Conservation (phyloP, 1,140 invertebrate genomes). For the Rhyacophila brunnea region DNA sequence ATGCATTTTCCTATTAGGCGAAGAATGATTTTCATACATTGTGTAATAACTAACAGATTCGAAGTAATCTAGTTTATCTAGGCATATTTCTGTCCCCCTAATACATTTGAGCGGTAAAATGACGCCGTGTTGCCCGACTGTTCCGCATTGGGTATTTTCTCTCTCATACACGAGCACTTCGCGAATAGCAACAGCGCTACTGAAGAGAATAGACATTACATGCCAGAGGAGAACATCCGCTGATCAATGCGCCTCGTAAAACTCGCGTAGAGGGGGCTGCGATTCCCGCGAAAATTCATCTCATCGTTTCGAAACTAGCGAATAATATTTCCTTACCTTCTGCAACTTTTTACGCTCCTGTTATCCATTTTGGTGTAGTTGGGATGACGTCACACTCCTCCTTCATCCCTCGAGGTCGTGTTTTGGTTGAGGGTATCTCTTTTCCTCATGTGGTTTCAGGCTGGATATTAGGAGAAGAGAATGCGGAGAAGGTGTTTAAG, state of each 20-base stretch:
- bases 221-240: neutral
- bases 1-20: no score
- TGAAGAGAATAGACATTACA: neutral
- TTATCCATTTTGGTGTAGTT: slow-evolving; percentile 26
- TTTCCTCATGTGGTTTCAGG: slow-evolving; percentile 27
- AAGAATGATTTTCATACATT: no score
- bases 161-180: neutral
- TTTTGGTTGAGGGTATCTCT: slow-evolving; percentile 22
- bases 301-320: neutral
- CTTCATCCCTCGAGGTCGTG: slow-evolving; percentile 30
- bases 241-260: neutral
- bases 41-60: no score
- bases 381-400: slow-evolving; percentile 29
- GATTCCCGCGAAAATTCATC: neutral
- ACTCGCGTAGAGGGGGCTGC: slow-evolving; percentile 6
- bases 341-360: slow-evolving; percentile 23
- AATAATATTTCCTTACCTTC: slow-evolving; percentile 18
- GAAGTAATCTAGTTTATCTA: neutral
- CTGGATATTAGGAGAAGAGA: slow-evolving; percentile 23
- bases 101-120: slow-evolving; percentile 9
- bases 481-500: slow-evolving; percentile 1
- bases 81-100: slow-evolving; percentile 1
- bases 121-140: slow-evolving; percentile 20
- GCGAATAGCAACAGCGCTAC: neutral
- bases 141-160: neutral